phyloP scores from a whole-genome alignment of 2,888 invertebrate genomes.

The Macrosiphum euphorbiae region DNA sequence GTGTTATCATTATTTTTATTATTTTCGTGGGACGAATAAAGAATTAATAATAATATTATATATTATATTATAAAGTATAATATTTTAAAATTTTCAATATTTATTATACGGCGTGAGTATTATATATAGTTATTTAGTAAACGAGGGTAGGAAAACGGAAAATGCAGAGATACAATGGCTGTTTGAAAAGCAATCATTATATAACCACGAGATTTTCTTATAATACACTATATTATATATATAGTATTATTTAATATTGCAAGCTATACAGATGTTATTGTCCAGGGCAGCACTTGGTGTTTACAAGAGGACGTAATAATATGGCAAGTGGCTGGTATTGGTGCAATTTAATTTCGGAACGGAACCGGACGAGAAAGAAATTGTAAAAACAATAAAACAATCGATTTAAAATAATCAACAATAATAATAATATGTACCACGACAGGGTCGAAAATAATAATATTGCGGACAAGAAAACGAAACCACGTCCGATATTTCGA shows the following conservation, averaged over 20 bases:
- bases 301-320: background rate
- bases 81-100: background rate
- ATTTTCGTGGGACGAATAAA: background rate
- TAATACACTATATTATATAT: background rate
- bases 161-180: background rate
- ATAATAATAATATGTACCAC: background rate
- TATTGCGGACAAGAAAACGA: background rate
- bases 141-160: background rate
- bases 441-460: background rate
- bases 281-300: background rate
- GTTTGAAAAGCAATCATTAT: background rate
- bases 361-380: background rate
- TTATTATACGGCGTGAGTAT: background rate
- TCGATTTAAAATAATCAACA: background rate
- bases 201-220: background rate
- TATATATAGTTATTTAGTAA: background rate
- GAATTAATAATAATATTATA: no score
- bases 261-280: background rate
- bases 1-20: no score
- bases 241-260: background rate
- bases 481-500: background rate
- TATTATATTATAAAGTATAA: no score
- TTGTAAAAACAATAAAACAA: background rate
- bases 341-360: background rate
- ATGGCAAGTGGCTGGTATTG: background rate